Evolutionary conservation across 1,140 invertebrate genomes (phyloP), one percentile per base, ranked within the genome.

Genomic region (Panulirus ornatus): DNA sequence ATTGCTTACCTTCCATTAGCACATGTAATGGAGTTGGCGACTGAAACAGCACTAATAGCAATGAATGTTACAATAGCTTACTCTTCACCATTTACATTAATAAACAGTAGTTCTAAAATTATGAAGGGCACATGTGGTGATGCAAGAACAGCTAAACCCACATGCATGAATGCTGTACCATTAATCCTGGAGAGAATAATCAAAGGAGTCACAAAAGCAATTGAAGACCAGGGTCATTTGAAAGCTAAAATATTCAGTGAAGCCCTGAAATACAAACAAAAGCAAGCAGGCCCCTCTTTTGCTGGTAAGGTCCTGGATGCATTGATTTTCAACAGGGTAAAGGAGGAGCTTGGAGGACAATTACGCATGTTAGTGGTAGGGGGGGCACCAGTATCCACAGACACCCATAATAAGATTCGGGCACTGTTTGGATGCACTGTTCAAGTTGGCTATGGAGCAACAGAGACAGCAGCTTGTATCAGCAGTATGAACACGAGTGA

Each of bases 391-490:
- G 95, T 99, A 0, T 97, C 97, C n/a, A 96, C 97, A 2, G 98
- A 99, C 93, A 99, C 98, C 11, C 98, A 99, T 93, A 96, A 96
- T 92, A 98, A 99, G 94, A 97, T 99, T 92, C 97, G 98, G 93
- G 96, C 97, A 86, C 99, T 98, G 93, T 95, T 99, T 36, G 99
- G 98, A 93, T 96, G 97, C 70, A 96, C 96, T 71, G 96, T 99
- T 36, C 96, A 97, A 76, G 98, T 99, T 93, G 99, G 99, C 73
- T 99, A 99, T 94, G 99, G 99, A 9, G 95, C 99, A 51, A 99
- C 99, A 1, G 99, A 99, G 95, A 99, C 98, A 14, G 97, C 97
- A 92, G 98, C 98, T 2, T 98, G 97, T 93, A 98, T 97, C 40
- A 97, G 97, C 27, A 96, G 99, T 83, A 97, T 97, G 95, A 96